Percentiles rank a stretch among this genome's conserved stretches.
Conservation (phyloP, 1,140 invertebrate genomes). For the Rhyacophila brunnea region DNA sequence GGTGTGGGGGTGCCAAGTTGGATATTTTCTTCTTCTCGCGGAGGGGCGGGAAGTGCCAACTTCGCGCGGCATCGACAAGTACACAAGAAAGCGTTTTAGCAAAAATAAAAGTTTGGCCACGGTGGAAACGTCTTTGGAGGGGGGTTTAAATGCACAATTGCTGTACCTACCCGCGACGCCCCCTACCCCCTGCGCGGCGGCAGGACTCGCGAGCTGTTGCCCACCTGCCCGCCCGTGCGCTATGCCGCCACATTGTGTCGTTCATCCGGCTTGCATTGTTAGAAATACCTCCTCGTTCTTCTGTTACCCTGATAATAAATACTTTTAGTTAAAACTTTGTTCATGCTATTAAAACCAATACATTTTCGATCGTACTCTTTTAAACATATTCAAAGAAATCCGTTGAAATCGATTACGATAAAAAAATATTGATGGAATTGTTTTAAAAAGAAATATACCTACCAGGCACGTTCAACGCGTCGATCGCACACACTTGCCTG, state of each 20-base stretch:
- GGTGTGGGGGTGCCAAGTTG: neutral
- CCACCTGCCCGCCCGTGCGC: neutral
- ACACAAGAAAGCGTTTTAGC: constrained; percentile 38
- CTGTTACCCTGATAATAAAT: too few relatives aligned
- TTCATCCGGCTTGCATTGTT: neutral
- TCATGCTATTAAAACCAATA: too few relatives aligned
- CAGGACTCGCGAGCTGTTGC: neutral
- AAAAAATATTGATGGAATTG: too few relatives aligned
- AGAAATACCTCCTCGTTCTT: neutral
- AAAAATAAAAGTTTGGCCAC: constrained; percentile 37
- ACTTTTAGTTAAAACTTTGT: too few relatives aligned
- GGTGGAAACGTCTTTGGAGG: constrained; percentile 7
- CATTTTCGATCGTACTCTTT: too few relatives aligned
- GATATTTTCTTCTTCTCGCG: neutral
- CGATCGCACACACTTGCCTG: too few relatives aligned
- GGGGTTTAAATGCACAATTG: constrained; percentile 36
- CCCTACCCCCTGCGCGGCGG: neutral
- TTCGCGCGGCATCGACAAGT: constrained; percentile 24
- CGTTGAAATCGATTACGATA: too few relatives aligned
- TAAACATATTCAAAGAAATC: too few relatives aligned
- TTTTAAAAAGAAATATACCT: too few relatives aligned
- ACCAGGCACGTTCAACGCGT: too few relatives aligned
- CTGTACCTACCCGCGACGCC: constrained; percentile 16
- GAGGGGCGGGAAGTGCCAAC: constrained; percentile 15
- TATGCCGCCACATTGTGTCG: neutral